Evolutionary conservation across 2,888 invertebrate species (phyloP).

Genomic region (Hypsopygia costalis): DNA sequence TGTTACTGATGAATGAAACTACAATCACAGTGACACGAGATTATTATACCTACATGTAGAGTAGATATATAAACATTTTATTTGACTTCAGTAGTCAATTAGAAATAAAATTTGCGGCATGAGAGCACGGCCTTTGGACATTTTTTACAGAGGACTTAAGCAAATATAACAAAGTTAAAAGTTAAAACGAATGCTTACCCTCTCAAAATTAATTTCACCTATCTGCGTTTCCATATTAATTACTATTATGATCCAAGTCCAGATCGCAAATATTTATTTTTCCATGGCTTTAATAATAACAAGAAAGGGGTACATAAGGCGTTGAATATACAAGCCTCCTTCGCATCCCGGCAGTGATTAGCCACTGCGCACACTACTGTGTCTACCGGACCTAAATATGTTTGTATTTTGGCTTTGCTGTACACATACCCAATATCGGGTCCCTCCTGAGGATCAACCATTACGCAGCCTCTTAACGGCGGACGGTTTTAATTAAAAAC

Average conservation of each 20-base stretch:
- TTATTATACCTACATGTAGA: no score
- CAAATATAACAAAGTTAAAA: no score
- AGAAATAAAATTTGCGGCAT: no score
- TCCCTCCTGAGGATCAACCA: constrained; percentile 74
- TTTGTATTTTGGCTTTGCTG: constrained; percentile 73
- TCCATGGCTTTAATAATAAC: constrained; percentile 32
- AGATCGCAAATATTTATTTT: constrained; percentile 8
- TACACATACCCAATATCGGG: constrained; percentile 70
- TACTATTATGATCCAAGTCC: constrained; percentile 7
- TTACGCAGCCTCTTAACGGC: constrained; percentile 78
- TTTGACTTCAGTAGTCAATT: no score
- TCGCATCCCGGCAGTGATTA: constrained; percentile 60
- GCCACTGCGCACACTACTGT: constrained; percentile 57
- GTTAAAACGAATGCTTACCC: neutral
- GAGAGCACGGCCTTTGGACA: no score
- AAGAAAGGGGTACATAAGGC: constrained; percentile 57
- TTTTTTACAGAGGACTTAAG: no score
- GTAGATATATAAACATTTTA: no score
- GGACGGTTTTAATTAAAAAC: constrained; percentile 79
- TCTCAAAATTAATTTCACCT: neutral
- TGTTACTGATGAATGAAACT: no score
- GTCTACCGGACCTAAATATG: constrained; percentile 75
- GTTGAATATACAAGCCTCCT: constrained; percentile 54
- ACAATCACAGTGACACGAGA: no score
- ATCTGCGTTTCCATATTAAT: constrained; percentile 5